Evolutionary conservation across 2,888 invertebrate species (phyloP), one percentile per base, ranked within the genome.

Genomic region (Leptinotarsa tumamoca): DNA sequence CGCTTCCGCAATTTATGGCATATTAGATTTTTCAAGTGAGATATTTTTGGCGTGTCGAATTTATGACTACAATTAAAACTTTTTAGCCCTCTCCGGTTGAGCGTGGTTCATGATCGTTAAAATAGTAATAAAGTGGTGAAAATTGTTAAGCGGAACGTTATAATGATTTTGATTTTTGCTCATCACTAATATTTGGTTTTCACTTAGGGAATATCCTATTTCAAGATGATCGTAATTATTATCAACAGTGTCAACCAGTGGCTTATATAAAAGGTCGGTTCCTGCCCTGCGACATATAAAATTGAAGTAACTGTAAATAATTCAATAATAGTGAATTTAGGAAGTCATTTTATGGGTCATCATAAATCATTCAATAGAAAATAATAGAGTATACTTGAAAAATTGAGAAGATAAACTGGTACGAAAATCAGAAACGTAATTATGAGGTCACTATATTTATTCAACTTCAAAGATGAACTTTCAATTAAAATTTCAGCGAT

Each of bases 1-100:
- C 63, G 71, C 66, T 58, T 51, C 23, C 33, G 71, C 54, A 52
- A 71, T 71, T 71, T 71, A 71, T 71, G 23, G 71, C 71, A 66
- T 71, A 71, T 71, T 71, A 71, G 71, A 71, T 71, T 71, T 71
- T 71, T 71, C 71, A 49, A 71, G 23, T 71, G 71, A 71, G 71
- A 71, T 71, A 71, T 66, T 71, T 71, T 71, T 71, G 66, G 66
- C 66, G 71, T 66, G 23, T 49, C 66, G 66, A 33, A 71, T 71
- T 71, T 71, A 71, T 66, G 51, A 49, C 51, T 58, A 66, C 54
- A 71, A 71, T 71, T 71, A 71, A 71, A 71, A 71, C 71, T 71
- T 71, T 71, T 71, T 54, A 18, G 51, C 33, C 33, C 27, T 21
- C 33, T 63, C 52, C 52, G 66, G 63, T n/a, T 63, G 63, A 33